Evolutionary conservation across 2,888 invertebrate genomes (phyloP).

Genomic region (Lypha dubia): DNA sequence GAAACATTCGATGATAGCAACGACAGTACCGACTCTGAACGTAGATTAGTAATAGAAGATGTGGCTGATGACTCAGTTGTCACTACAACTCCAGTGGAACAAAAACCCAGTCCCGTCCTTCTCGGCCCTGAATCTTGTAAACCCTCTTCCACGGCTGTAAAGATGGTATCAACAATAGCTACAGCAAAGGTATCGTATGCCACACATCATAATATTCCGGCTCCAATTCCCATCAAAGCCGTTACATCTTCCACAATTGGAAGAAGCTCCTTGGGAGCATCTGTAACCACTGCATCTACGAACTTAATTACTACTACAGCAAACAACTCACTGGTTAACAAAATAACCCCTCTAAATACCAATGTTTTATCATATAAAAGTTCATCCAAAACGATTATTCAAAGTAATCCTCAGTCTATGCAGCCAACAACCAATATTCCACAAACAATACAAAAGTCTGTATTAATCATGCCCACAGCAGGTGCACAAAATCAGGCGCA

Average conservation of each 20-base stretch:
- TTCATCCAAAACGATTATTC: slow-evolving; percentile 47
- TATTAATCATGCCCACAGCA: slow-evolving; percentile 51
- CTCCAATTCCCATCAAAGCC: slow-evolving; percentile 77
- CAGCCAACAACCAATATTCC: background rate
- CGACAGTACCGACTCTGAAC: slow-evolving; percentile 87
- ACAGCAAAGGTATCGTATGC: slow-evolving; percentile 66
- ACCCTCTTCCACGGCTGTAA: slow-evolving; percentile 65
- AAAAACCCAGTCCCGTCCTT: slow-evolving; percentile 76
- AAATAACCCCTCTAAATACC: slow-evolving; percentile 3
- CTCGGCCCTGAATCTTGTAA: slow-evolving; percentile 66
- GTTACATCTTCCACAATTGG: slow-evolving; percentile 40
- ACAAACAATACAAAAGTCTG: slow-evolving; percentile 57
- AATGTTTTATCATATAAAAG: slow-evolving; percentile 35
- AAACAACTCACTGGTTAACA: slow-evolving; percentile 21
- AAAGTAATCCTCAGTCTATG: slow-evolving; percentile 46
- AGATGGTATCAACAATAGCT: slow-evolving; percentile 73
- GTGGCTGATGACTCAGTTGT: slow-evolving; percentile 79
- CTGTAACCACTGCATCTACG: slow-evolving; percentile 12
- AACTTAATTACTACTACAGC: slow-evolving; percentile 44
- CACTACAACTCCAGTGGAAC: slow-evolving; percentile 68
- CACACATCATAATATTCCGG: slow-evolving; percentile 56
- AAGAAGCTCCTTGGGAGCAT: slow-evolving; percentile 10
- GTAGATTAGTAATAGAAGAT: slow-evolving; percentile 86
- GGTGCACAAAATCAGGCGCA: slow-evolving; percentile 46
- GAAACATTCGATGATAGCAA: slow-evolving; percentile 85